Percentiles rank a stretch among this genome's conserved stretches.
phyloP scores from a whole-genome alignment of 2,797 vertebrate genomes.

The Centropyge bicolor region DNA sequence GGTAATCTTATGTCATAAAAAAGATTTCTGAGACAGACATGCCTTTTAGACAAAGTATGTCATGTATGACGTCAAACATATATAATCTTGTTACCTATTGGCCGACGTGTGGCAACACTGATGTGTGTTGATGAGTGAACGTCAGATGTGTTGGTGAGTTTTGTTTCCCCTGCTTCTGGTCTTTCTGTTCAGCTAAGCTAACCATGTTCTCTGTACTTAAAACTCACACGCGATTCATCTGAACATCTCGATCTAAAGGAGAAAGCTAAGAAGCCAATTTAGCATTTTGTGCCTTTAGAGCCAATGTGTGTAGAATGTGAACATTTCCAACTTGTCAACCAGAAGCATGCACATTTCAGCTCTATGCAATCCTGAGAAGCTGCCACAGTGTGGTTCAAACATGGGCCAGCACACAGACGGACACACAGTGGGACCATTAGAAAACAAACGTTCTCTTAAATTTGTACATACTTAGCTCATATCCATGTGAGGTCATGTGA shows the following conservation, averaged over 20 bases:
- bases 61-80: background rate
- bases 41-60: background rate
- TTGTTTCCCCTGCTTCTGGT: too few relatives aligned
- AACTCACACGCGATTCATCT: background rate
- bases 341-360: conserved; percentile 21
- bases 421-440: conserved; percentile 1
- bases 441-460: conserved; percentile 13
- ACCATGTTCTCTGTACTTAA: background rate
- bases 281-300: background rate
- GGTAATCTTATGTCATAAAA: too few relatives aligned
- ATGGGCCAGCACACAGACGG: conserved; percentile 21
- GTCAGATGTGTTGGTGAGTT: too few relatives aligned
- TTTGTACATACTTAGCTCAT: conserved; percentile 36
- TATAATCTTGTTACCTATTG: background rate
- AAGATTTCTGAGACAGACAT: too few relatives aligned
- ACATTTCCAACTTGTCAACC: background rate
- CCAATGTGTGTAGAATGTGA: background rate
- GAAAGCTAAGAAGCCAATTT: background rate
- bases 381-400: conserved; percentile 28
- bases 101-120: background rate
- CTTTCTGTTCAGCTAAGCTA: too few relatives aligned
- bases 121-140: too few relatives aligned
- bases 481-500: conserved; percentile 41
- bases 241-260: background rate
- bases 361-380: conserved; percentile 13